Base-by-base conservation (phyloP, 2,888 invertebrate species). In the Elegia similella region DNA sequence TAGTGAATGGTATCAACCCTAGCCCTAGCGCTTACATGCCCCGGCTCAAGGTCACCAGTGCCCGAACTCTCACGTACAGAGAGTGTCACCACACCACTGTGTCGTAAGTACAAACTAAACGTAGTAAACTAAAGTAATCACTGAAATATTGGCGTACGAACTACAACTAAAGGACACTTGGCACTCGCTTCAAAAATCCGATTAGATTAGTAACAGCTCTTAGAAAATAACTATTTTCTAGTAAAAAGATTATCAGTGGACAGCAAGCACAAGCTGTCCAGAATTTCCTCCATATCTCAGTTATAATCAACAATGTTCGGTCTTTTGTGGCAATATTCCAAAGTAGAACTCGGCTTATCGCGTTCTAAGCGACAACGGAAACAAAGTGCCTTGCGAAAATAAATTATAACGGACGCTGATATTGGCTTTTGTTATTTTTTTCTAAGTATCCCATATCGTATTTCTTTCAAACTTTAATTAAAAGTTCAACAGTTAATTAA, bases 251-350 rank as follows among this genome's bases (percentile, higher is more conserved):
- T 44, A 46, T 46, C 46, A 29, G 46, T n/a, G n/a, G 17, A 46
- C 17, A 23, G 32, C 32, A 1, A 32, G 48, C 8, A 50, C 16
- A 38, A 50, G 34, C 34, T 34, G 17, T 17, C 12, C 50, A 50
- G 34, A 50, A 34, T 34, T 38, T 50, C 50, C 50, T 50, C 52
- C 55, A 55, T 52, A 55, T 57, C 57, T 52, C 47, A 42, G 53
- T 38, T 10, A 38, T 57, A 46, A 57, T 57, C 54, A 48, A 42
- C 42, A 30, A 32, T 48, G 23, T 42, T 55, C 23, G 43, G 58
- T 16, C 50, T 50, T 50, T 50, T 50, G 50, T 50, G 58, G 46
- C 58, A 58, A 54, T 54, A 54, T 54, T 48, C 48, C 15, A 47
- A 54, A 43, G 52, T 54, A 29, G 48, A 30, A 38, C 44, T 42